Percentiles rank a stretch among this genome's conserved stretches.
Conservation (phyloP, 2,888 invertebrate species). For the Drosophila diplacantha region DNA sequence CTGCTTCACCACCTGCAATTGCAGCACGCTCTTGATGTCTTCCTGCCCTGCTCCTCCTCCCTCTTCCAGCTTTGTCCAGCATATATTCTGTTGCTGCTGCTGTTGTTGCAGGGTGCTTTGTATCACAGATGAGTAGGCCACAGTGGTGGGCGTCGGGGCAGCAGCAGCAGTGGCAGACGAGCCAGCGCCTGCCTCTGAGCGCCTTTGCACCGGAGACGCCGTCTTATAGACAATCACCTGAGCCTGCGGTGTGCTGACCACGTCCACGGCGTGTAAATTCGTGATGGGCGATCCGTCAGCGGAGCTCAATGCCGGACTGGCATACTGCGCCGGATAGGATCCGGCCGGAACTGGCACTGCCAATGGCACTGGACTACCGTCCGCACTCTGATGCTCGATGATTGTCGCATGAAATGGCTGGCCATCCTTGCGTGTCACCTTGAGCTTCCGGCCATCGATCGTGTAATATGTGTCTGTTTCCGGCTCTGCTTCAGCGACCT, state of each 20-base stretch:
- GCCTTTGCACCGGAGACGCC: constrained; percentile 68
- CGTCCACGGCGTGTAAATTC: constrained; percentile 69
- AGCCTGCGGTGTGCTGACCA: constrained; percentile 65
- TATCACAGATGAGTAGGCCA: constrained; percentile 90
- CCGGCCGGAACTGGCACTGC: constrained; percentile 28
- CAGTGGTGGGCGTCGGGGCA: constrained; percentile 77
- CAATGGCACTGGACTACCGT: constrained; percentile 54
- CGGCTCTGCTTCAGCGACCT: constrained; percentile 30
- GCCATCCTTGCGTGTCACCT: constrained; percentile 67
- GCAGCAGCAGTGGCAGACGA: constrained; percentile 70
- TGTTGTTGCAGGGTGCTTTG: constrained; percentile 77
- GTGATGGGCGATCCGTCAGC: constrained; percentile 74
- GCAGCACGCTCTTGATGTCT: constrained; percentile 74
- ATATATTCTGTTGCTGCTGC: constrained; percentile 60
- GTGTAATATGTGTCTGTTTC: constrained; percentile 71
- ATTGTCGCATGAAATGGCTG: constrained; percentile 49
- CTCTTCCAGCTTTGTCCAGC: constrained; percentile 73
- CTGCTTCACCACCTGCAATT: constrained; percentile 74
- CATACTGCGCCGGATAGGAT: constrained; percentile 86
- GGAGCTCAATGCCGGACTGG: constrained; percentile 82
- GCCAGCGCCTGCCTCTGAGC: constrained; percentile 69
- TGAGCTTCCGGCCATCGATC: constrained; percentile 72
- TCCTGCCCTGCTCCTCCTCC: constrained; percentile 42
- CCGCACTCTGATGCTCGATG: constrained; percentile 63
- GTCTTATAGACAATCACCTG: constrained; percentile 75